Conservation (phyloP, 2,797 vertebrate genomes). For the Syngnathus acus region DNA sequence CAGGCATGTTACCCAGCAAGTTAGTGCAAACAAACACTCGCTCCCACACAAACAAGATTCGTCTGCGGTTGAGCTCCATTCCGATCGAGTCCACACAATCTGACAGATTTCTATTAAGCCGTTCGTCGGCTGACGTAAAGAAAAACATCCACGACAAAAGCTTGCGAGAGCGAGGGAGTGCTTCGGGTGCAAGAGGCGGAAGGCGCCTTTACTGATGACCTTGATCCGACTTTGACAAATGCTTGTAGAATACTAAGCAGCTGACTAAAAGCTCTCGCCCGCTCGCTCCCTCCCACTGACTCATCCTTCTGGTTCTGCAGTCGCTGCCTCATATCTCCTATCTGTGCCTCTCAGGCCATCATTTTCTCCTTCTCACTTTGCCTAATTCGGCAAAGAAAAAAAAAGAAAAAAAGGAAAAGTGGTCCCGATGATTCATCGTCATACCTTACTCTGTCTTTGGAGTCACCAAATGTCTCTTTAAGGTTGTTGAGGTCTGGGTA, state of each 20-base stretch:
- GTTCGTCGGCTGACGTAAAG: conserved; percentile 21
- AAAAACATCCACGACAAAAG: conserved; percentile 26
- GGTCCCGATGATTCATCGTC: conserved; percentile 14
- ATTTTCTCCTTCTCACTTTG: conserved; percentile 7
- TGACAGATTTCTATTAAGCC: conserved; percentile 44
- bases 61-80: conserved; percentile 14
- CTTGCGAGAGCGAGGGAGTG: conserved; percentile 1
- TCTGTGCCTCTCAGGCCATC: conserved; percentile 21
- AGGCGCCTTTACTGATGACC: conserved; percentile 55
- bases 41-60: conserved; percentile 11
- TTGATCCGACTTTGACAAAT: conserved; percentile 64
- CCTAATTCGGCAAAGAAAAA: conserved; percentile 6
- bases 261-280: conserved; percentile 42
- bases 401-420: not conserved
- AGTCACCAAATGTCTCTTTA: conserved; percentile 97
- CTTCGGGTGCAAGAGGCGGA: conserved; percentile 21
- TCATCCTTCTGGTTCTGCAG: conserved; percentile 36
- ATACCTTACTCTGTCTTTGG: conserved; percentile 93
- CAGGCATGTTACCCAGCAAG: not conserved
- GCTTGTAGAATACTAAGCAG: conserved; percentile 64
- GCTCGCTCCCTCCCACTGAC: conserved; percentile 38
- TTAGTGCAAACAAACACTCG: conserved; percentile 17
- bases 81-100: conserved; percentile 24
- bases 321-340: conserved; percentile 34
- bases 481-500: conserved; percentile 91